A percentile compares a stretch with the other conserved stretches of the same genome.
phyloP scores from a whole-genome alignment of 2,797 vertebrate species.

The Phrynocephalus forsythii region DNA sequence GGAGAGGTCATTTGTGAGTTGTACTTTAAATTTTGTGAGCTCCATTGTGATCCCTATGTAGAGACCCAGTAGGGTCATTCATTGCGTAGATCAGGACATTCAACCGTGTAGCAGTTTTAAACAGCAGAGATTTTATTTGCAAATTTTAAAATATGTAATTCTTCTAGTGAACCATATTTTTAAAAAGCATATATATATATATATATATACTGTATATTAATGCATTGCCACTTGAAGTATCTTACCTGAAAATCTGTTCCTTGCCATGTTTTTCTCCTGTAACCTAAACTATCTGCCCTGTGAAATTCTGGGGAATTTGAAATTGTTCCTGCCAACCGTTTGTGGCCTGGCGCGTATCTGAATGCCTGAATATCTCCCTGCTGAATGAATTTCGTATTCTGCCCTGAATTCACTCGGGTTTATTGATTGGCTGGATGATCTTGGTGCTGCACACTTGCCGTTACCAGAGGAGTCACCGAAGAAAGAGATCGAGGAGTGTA shows the following conservation, averaged over 20 bases:
- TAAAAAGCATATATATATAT: slow-evolving; percentile 67
- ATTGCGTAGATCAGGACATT: slow-evolving; percentile 51
- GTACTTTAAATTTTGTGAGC: slow-evolving; percentile 11
- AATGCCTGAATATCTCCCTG: slow-evolving; percentile 92
- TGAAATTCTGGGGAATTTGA: slow-evolving; percentile 95
- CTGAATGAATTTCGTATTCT: slow-evolving; percentile 94
- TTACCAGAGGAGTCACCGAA: slow-evolving; percentile 91
- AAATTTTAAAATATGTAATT: slow-evolving; percentile 68
- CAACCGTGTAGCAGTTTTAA: slow-evolving; percentile 58
- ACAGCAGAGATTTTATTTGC: slow-evolving; percentile 22
- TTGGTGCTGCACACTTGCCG: slow-evolving; percentile 87
- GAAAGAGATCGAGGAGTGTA: slow-evolving; percentile 95
- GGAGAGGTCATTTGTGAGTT: slow-evolving; percentile 11
- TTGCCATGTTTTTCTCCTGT: slow-evolving; percentile 98
- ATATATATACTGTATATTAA: slow-evolving; percentile 73
- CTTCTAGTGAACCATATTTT: slow-evolving; percentile 47
- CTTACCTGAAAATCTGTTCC: slow-evolving; percentile 95
- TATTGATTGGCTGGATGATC: slow-evolving; percentile 86
- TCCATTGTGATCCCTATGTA: slow-evolving; percentile 36
- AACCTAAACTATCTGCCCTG: slow-evolving; percentile 96
- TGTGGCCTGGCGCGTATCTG: slow-evolving; percentile 91
- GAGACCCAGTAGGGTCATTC: slow-evolving; percentile 46
- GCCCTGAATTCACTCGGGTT: slow-evolving; percentile 88
- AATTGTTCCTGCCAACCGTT: slow-evolving; percentile 94
- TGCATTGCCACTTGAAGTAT: slow-evolving; percentile 82